Evolutionary conservation across 2,888 invertebrate genomes (phyloP).

Genomic region (Ecliptopera silaceata): DNA sequence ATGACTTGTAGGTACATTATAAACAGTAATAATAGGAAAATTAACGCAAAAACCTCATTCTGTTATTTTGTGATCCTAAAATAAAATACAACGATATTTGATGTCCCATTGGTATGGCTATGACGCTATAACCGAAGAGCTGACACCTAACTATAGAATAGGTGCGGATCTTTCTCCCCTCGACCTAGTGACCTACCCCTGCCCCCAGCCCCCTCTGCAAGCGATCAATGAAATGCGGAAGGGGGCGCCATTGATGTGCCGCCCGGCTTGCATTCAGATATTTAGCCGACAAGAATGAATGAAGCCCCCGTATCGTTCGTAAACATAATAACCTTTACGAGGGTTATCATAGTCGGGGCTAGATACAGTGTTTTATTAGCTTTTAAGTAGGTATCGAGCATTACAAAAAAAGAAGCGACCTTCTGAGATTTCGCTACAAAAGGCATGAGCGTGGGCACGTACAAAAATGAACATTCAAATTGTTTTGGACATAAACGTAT

Average conservation of each 20-base stretch:
- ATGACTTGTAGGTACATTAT: not conserved
- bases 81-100: too few species aligned
- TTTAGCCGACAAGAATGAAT: constrained; percentile 53
- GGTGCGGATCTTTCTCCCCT: constrained; percentile 40
- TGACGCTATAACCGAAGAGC: not conserved
- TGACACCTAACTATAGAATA: constrained; percentile 2
- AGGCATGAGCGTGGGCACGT: too few species aligned
- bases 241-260: constrained; percentile 52
- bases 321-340: constrained; percentile 34
- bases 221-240: constrained; percentile 68
- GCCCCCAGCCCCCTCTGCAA: constrained; percentile 45
- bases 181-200: constrained; percentile 68
- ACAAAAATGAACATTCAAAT: not conserved
- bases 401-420: not conserved
- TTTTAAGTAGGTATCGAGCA: not conserved
- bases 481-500: not conserved
- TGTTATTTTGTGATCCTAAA: too few species aligned
- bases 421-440: not conserved
- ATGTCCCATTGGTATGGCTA: not conserved
- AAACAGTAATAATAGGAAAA: not conserved
- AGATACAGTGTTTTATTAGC: constrained; percentile 2
- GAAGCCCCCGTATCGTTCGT: constrained; percentile 43
- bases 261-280: constrained; percentile 54
- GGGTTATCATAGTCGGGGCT: constrained; percentile 21
- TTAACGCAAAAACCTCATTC: too few species aligned